Evolutionary conservation across 2,888 invertebrate species (phyloP).

Genomic region (Apamea anceps): DNA sequence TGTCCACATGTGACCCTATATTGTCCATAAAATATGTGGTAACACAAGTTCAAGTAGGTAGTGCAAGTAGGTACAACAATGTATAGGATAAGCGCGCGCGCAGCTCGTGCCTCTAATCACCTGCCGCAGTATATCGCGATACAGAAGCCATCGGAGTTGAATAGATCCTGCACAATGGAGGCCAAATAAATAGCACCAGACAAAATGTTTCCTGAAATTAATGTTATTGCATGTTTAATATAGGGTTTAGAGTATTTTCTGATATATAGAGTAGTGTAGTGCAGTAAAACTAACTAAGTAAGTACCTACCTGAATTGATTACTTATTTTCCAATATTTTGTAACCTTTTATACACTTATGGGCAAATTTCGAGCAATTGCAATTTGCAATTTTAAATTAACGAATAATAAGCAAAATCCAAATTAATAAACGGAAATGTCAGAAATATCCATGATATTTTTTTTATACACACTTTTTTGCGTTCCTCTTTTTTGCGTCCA

Average conservation of each 20-base stretch:
- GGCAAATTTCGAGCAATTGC: too few relatives aligned
- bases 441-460: too few relatives aligned
- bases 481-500: too few relatives aligned
- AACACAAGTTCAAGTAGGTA: slow-evolving; percentile 25
- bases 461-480: too few relatives aligned
- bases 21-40: slow-evolving; percentile 21
- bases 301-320: neutral
- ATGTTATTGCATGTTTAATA: slow-evolving; percentile 23
- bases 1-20: slow-evolving; percentile 1
- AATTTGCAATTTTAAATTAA: too few relatives aligned
- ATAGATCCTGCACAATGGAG: slow-evolving; percentile 66
- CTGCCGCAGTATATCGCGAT: slow-evolving; percentile 75
- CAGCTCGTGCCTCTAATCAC: slow-evolving; percentile 75
- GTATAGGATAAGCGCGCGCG: slow-evolving; percentile 69
- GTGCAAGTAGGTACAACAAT: slow-evolving; percentile 61
- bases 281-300: neutral
- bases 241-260: neutral
- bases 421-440: too few relatives aligned
- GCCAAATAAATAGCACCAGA: slow-evolving; percentile 44
- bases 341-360: neutral
- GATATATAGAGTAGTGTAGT: neutral
- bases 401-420: too few relatives aligned
- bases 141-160: slow-evolving; percentile 75
- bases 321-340: neutral
- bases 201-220: slow-evolving; percentile 35